phyloP scores from a whole-genome alignment of 2,888 invertebrate species.

The Diaphora mendica region DNA sequence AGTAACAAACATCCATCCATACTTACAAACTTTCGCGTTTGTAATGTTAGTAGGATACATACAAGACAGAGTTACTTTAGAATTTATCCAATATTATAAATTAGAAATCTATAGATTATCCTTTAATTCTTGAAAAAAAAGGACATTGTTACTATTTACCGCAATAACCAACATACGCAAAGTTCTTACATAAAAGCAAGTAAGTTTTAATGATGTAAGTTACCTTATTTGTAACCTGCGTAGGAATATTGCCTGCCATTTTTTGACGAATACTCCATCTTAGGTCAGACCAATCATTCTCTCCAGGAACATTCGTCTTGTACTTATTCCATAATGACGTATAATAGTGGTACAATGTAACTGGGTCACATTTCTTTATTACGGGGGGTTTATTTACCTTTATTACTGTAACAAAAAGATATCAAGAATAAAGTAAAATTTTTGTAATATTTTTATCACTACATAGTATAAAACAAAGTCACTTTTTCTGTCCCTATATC shows the following conservation, averaged over 20 bases:
- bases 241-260: constrained; percentile 83
- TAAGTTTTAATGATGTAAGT: constrained; percentile 3
- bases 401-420: constrained; percentile 83
- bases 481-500: no score
- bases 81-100: no score
- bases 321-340: constrained; percentile 91
- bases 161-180: no score
- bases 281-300: constrained; percentile 88
- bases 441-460: background rate
- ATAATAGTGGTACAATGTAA: constrained; percentile 92
- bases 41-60: no score
- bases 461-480: no score
- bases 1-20: no score
- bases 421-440: background rate
- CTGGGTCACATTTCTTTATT: constrained; percentile 89
- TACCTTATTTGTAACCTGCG: constrained; percentile 60
- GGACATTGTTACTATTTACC: no score
- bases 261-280: constrained; percentile 91
- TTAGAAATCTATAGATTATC: no score
- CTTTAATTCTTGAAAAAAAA: no score
- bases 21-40: no score
- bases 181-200: no score
- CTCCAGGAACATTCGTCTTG: constrained; percentile 90
- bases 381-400: constrained; percentile 81
- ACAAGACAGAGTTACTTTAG: no score